Base-by-base conservation (phyloP, 1,140 invertebrate species). In the Tyrophagus putrescentiae region DNA sequence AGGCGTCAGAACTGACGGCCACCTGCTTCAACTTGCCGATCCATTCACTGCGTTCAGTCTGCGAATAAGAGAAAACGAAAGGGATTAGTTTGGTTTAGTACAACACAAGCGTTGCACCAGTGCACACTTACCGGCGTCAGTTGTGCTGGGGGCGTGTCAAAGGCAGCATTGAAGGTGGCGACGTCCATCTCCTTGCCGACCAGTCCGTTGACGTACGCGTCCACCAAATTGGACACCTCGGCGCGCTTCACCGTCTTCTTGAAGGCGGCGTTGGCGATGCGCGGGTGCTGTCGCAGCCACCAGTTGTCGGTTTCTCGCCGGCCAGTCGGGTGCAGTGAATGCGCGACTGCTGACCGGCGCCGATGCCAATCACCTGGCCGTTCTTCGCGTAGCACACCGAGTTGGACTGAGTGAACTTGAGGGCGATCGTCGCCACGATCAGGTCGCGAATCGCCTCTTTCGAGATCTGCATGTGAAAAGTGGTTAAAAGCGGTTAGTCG, bases 391-490 rank as follows among this genome's bases (percentile, higher is more conserved):
- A 95, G 69, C 90, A 95, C 0, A 97, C 91, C 2, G 88, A 93
- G 70, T 97, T 96, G 63, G 90, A 97, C 72, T 98, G 95, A 0
- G 94, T 97, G 68, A 96, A 98, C 72, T 98, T 98, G 0, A 98
- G 74, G 5, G 92, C 87, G 64, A 97, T 93, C 0, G 89, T 94
- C 0, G 94, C 94, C 0, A 98, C 87, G 48, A 94, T 88, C 13
- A 98, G 75, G 76, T 98, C 93, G 54, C 90, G 77, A 3, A 92
- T 68, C 16, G 87, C 91, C 39, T 72, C 73, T 36, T 84, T 79
- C 0, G 85, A 77, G 4, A 98, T 63, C 72, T 80, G 32, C n/a
- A n/a, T 11, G 52, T 27, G 25, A n/a, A 60, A 5, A 31, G 13
- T n/a, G 16, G 5, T 50, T 50, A 23, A 21, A 25, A 36, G 23